phyloP scores from a whole-genome alignment of 2,797 vertebrate genomes.

The Pseudomugil tenellus region DNA sequence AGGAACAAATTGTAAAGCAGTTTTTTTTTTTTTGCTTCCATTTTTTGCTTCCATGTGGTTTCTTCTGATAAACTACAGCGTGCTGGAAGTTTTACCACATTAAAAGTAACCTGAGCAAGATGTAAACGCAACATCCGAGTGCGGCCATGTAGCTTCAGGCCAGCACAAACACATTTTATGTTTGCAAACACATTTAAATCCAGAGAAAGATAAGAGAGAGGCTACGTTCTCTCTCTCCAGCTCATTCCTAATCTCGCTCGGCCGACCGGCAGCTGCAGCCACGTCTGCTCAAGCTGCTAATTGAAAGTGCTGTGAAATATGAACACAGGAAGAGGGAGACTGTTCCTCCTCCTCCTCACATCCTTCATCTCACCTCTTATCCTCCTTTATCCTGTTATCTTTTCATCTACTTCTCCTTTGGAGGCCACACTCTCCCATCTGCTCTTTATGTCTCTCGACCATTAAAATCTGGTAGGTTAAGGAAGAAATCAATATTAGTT shows the following conservation, averaged over 20 bases:
- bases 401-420: slow-evolving; percentile 56
- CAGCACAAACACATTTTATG: slow-evolving; percentile 66
- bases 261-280: slow-evolving; percentile 37
- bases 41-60: slow-evolving; percentile 56
- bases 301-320: slow-evolving; percentile 90
- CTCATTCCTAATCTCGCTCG: slow-evolving; percentile 46
- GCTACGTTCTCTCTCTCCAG: slow-evolving; percentile 29
- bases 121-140: slow-evolving; percentile 49
- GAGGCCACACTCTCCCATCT: slow-evolving; percentile 24
- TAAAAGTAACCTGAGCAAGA: slow-evolving; percentile 61
- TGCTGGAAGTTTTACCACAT: slow-evolving; percentile 47
- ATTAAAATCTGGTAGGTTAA: neutral
- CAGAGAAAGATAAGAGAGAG: slow-evolving; percentile 23
- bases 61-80: slow-evolving; percentile 61
- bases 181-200: slow-evolving; percentile 64
- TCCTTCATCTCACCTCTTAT: slow-evolving; percentile 63
- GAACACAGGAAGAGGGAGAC: slow-evolving; percentile 86
- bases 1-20: neutral
- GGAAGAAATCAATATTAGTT: neutral
- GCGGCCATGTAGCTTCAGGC: slow-evolving; percentile 40
- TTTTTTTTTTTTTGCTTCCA: too few species aligned
- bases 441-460: neutral
- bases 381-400: slow-evolving; percentile 66
- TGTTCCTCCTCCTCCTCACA: slow-evolving; percentile 56
- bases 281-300: slow-evolving; percentile 70